Conservation (phyloP, 2,797 vertebrate genomes). For the Premnoplex brunnescens region DNA sequence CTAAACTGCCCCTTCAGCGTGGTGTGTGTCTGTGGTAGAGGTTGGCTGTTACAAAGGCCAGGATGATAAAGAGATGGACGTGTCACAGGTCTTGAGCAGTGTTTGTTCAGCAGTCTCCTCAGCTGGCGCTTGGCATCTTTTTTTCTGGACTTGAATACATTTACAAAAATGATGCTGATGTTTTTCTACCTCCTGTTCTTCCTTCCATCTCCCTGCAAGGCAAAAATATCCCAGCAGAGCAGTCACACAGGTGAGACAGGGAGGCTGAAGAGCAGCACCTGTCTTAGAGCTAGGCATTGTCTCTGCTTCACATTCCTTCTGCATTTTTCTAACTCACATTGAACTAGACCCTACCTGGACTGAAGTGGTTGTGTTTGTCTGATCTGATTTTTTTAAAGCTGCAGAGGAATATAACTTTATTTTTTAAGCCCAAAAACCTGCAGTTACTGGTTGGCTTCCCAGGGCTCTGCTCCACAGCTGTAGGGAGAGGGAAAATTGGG, state of each 20-base stretch:
- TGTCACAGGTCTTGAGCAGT: neutral
- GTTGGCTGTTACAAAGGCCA: neutral
- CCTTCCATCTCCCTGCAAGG: constrained; percentile 3
- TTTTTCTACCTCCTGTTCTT: constrained; percentile 26
- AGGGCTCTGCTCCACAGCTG: neutral
- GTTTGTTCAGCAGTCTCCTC: constrained; percentile 27
- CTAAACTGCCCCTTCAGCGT: neutral
- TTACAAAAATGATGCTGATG: constrained; percentile 27
- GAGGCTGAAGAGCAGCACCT: neutral
- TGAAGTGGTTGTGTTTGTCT: constrained; percentile 3
- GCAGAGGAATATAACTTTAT: neutral
- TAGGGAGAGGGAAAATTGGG: neutral
- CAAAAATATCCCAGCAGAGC: neutral
- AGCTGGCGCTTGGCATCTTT: constrained; percentile 44
- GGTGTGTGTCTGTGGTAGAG: constrained; percentile 12
- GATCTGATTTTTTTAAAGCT: neutral
- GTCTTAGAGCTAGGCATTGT: neutral
- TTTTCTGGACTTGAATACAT: neutral
- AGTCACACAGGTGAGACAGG: neutral
- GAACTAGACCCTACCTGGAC: neutral
- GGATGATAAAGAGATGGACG: neutral
- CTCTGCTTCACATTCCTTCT: neutral
- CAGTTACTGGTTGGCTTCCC: neutral
- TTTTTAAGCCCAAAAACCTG: neutral
- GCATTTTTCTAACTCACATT: constrained; percentile 19